Evolutionary conservation across 2,113 vertebrate genomes (phyloP).

Genomic region (Noctilio leporinus): DNA sequence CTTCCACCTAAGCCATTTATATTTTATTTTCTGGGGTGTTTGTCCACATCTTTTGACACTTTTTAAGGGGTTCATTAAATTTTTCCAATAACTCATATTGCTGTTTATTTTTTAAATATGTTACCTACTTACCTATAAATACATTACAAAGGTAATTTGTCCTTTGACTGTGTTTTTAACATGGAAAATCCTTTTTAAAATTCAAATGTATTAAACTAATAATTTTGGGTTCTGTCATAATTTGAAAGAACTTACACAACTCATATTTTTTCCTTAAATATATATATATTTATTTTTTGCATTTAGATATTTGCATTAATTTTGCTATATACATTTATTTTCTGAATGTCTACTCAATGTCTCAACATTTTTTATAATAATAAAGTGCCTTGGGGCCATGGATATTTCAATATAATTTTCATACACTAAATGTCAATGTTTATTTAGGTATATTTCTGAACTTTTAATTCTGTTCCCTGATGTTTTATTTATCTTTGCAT

Average conservation of each 20-base stretch:
- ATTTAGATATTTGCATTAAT: not conserved
- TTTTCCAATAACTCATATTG: not conserved
- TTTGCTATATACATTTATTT: not conserved
- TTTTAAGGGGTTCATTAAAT: not conserved
- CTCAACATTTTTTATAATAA: not conserved
- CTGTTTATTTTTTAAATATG: not conserved
- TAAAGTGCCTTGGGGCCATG: not conserved
- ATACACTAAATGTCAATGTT: not conserved
- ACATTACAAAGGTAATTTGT: not conserved
- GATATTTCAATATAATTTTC: not conserved
- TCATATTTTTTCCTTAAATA: not conserved
- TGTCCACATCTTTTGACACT: not conserved
- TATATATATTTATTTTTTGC: not conserved
- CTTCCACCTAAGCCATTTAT: not conserved
- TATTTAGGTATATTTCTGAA: not conserved
- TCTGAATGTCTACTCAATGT: not conserved
- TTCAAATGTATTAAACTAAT: not conserved
- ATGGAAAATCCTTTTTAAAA: not conserved
- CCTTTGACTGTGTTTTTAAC: not conserved
- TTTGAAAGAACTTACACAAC: not conserved
- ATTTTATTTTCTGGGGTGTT: not conserved
- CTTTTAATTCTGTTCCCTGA: not conserved
- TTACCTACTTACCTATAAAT: not conserved
- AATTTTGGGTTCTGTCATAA: not conserved
- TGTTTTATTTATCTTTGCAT: not conserved